Evolutionary conservation across 2,797 vertebrate species (phyloP), one percentile per base, ranked within the genome.

Genomic region (Leuciscus waleckii): DNA sequence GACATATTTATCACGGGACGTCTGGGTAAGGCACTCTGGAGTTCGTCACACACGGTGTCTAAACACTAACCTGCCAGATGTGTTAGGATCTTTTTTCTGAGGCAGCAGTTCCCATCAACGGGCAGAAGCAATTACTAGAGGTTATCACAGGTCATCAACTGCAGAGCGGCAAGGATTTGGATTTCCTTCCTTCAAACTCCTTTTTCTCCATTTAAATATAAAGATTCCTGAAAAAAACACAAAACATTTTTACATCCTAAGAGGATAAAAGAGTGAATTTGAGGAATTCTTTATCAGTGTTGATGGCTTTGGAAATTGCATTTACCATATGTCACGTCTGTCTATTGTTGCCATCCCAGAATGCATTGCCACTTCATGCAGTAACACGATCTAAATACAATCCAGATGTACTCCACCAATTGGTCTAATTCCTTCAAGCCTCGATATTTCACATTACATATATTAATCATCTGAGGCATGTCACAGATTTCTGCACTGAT

Each of bases 131-230:
- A 96, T 97, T 95, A 96, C 94, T 91, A 95, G 93, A 92, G 98
- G 98, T 99, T 99, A 99, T 99, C 98, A 96, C 91, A 93, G 97
- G 96, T 95, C 97, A 99, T 98, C 96, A 92, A 94, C 93, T 93
- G 93, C 93, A 93, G 95, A 95, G 94, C 93, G 96, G 96, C 95
- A 95, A 92, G 94, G 95, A 94, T 91, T 90, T 93, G 92, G 90
- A 90, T 92, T 92, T 90, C 91, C 92, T 85, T 88, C 46, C 90
- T 95, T 91, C 95, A 86, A 92, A 89, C 94, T 89, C 91, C 94
- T 92, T 95, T 96, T 94, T 83, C 87, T 89, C 58, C 51, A 86
- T 78, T 32, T 58, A 63, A 95, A 96, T 93, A 96, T 96, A 96
- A 96, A 96, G 96, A 95, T 93, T 95, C 87, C 88, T 83, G 91